Base-by-base conservation (phyloP, 2,888 invertebrate genomes). In the Metalampra italica region DNA sequence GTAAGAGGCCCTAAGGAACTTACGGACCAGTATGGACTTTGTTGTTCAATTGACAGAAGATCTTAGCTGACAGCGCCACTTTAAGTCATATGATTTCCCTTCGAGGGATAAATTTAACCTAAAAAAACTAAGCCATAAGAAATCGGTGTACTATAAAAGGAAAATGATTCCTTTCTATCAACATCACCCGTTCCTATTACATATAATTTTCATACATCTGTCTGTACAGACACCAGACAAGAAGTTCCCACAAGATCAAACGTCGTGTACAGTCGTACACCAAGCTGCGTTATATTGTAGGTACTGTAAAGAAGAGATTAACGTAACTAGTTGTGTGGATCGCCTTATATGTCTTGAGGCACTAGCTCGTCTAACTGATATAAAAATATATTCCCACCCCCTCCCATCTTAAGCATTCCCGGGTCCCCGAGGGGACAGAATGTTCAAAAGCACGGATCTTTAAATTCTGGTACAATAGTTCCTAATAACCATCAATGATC, bases 401-500 rank as follows among this genome's bases (percentile, higher is more conserved):
- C 22, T 14, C 15, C 12, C 9, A 9, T 9, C 4, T 40, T 15
- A 15, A 22, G 0, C 9, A 9, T 11, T 40, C 14, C 0, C 0
- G 3, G 22, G 9, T 14, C 15, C 15, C 15, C 15, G 11, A 8
- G 9, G 40, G 40, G 40, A 22, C 1, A 3, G 15, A 9, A 13
- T 7, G 14, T 4, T 15, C 9, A 14, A 22, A 5, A 3, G 3
- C 39, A 15, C 9, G 9, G 40, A 3, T 40, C 29, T 29, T 13
- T n/a, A 42, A 12, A 12, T 42, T 7, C 42, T 30, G 42, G 29
- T 12, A n/a, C 29, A 30, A 42, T 42, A 49, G 36, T 81, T 83
- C 81, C 85, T 86, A 89, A 87, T 85, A 89, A 82, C 88, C 85
- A 79, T 82, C 86, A 84, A 86, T 86, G 86, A 88, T 88, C 85